phyloP scores from a whole-genome alignment of 2,888 invertebrate species.

The Dryobota labecula region DNA sequence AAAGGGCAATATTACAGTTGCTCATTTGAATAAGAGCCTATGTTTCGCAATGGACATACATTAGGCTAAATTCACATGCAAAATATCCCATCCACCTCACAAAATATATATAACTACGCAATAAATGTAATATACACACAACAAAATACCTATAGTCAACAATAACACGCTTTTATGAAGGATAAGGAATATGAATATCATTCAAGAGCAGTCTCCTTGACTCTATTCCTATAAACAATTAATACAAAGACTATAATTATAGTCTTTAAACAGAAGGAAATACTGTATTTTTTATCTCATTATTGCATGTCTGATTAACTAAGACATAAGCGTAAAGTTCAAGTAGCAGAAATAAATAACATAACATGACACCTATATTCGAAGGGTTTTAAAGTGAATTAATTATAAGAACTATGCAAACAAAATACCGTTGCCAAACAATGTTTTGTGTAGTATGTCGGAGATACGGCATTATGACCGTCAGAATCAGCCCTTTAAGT shows the following conservation, averaged over 20 bases:
- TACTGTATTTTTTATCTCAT: conserved; percentile 33
- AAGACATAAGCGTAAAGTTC: conserved; percentile 9
- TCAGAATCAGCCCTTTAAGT: too few species aligned
- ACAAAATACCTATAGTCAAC: conserved; percentile 29
- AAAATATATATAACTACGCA: too few species aligned
- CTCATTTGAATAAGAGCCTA: too few species aligned
- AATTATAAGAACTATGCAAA: too few species aligned
- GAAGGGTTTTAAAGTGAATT: background rate
- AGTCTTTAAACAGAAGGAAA: conserved; percentile 16
- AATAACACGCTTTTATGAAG: conserved; percentile 29
- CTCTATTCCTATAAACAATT: conserved; percentile 36
- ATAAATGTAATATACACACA: conserved; percentile 61
- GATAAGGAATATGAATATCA: conserved; percentile 35
- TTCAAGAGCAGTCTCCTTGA: conserved; percentile 36
- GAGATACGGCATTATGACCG: too few species aligned
- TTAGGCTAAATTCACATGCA: too few species aligned
- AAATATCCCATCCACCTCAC: too few species aligned
- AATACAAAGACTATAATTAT: conserved; percentile 39
- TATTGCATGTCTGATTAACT: conserved; percentile 17
- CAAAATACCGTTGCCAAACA: too few species aligned
- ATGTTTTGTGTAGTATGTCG: too few species aligned
- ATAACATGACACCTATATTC: background rate
- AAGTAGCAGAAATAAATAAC: background rate
- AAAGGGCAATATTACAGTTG: too few species aligned
- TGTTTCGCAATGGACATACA: too few species aligned